phyloP scores from a whole-genome alignment of 2,113 vertebrate genomes.

The Mesitornis unicolor region DNA sequence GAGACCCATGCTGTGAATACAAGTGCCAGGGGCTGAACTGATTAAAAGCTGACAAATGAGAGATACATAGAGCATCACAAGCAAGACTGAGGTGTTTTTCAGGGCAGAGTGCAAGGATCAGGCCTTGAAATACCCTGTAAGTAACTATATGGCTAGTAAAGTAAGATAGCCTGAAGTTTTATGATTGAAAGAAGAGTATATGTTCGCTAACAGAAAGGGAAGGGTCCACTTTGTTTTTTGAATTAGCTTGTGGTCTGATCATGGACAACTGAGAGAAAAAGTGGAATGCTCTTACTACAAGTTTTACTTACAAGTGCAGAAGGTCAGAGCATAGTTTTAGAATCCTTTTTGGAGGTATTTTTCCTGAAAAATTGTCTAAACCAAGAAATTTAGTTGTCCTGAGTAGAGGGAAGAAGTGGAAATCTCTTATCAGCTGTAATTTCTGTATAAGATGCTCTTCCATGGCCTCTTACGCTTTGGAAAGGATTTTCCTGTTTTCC shows the following conservation, averaged over 20 bases:
- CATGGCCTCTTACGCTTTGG: not conserved
- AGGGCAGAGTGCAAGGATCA: not conserved
- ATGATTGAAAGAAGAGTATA: not conserved
- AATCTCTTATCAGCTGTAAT: not conserved
- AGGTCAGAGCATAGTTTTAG: not conserved
- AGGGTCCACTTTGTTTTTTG: not conserved
- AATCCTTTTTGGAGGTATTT: not conserved
- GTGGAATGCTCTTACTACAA: not conserved
- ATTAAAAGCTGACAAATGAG: not conserved
- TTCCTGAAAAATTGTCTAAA: not conserved
- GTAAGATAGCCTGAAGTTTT: not conserved
- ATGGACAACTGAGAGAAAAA: not conserved
- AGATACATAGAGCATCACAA: not conserved
- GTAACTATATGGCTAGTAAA: not conserved
- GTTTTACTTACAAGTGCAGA: not conserved
- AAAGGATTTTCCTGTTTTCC: not conserved
- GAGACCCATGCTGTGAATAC: fast-evolving
- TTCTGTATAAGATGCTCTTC: not conserved
- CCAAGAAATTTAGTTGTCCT: not conserved
- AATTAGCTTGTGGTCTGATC: not conserved
- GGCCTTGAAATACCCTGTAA: not conserved
- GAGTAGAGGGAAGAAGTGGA: not conserved
- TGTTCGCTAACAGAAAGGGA: not conserved
- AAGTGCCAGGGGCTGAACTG: not conserved
- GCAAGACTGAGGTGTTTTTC: not conserved